Conservation (phyloP, 2,797 vertebrate genomes). For the Sebastiscus albofasciatus region DNA sequence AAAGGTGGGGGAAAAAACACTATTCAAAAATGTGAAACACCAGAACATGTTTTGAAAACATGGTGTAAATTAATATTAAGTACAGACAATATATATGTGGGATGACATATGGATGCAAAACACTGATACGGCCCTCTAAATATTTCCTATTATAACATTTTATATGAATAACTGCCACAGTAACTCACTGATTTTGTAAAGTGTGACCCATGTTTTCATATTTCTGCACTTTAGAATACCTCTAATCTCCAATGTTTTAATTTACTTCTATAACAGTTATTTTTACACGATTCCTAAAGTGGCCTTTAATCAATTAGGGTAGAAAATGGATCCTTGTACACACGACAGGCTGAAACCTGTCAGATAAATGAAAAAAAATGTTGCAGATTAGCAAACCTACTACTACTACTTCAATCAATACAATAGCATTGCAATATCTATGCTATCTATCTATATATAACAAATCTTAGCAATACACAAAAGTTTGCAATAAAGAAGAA, state of each 20-base stretch:
- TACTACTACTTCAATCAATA: too few species aligned
- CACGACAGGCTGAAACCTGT: neutral
- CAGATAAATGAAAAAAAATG: neutral
- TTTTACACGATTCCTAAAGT: neutral
- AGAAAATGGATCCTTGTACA: neutral
- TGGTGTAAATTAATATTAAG: neutral
- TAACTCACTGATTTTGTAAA: neutral
- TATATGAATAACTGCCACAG: neutral
- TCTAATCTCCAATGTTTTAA: neutral
- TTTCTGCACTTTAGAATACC: neutral
- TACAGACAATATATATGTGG: neutral
- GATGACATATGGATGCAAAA: neutral
- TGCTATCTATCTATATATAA: too few species aligned
- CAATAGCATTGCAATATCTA: too few species aligned
- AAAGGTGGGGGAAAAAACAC: neutral
- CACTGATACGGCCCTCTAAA: neutral
- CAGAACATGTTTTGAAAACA: neutral
- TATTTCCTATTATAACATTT: neutral
- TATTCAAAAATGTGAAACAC: neutral
- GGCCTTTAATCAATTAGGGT: neutral
- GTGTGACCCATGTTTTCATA: neutral
- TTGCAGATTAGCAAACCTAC: too few species aligned
- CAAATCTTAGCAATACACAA: too few species aligned
- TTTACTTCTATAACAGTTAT: neutral
- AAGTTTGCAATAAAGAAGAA: too few species aligned